Base-by-base conservation (phyloP, 2,888 invertebrate species). In the Hypercompe scribonia region DNA sequence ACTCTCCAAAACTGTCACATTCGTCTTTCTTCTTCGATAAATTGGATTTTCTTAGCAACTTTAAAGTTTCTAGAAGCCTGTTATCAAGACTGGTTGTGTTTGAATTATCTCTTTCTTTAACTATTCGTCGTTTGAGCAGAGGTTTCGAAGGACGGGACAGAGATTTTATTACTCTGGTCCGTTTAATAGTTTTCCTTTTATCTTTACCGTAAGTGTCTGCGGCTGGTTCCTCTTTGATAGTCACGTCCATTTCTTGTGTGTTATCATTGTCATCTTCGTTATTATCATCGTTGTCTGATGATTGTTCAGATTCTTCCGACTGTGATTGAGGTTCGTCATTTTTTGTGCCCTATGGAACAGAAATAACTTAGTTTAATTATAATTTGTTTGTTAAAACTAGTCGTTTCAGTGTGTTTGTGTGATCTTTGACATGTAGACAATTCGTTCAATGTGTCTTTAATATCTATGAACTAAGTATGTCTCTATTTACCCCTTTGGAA, bases 1-100 rank as follows among this genome's bases (percentile, higher is more conserved):
- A 95, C 70, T 95, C 95, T 0, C 95, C 95, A 68, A 94, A 95
- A 39, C 90, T 92, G 65, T 94, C 95, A 77, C 95, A 95, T 71
- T 95, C 95, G 61, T 95, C 95, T 78, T 94, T 94, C 77, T 90
- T 92, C 68, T 88, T 90, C 0, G 89, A 81, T 3, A 88, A 67
- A 39, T 91, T 90, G 0, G 91, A 90, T 67, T 87, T 87, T 58
- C 85, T 85, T 0, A 92, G 78, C 31, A 89, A 65, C 67, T 85
- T 89, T 11, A 92, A 70, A 15, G 91, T 86, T 77, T 92, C 90
- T 61, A 90, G n/a, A 2, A 92, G 77, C 70, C 84, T 89, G 54
- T 75, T 86, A 65, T 91, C 90, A 5, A 90, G 78, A 65, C 50
- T 69, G n/a, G 72, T 77, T 28, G 34, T 63, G 2, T 50, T 63